Evolutionary conservation across 2,888 invertebrate species (phyloP), one percentile per base, ranked within the genome.

Genomic region (Pantelozetes paolii): DNA sequence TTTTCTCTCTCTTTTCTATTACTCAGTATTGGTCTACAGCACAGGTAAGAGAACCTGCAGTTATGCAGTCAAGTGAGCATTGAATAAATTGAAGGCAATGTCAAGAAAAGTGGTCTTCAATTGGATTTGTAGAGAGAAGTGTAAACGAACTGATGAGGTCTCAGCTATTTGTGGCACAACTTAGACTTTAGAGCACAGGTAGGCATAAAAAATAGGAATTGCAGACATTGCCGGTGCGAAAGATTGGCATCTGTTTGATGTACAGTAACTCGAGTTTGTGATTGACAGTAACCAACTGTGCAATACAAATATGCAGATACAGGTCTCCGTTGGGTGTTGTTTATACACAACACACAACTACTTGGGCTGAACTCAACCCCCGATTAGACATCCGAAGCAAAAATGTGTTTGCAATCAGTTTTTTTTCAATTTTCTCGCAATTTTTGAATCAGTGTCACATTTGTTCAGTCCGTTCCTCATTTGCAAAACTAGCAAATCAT

Each of bases 281-380:
- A 57, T 57, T 57, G 57, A 57, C 57, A 28, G 23, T 26, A 57
- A 20, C 26, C 20, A 20, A 23, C 57, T 57, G 26, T 57, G 57
- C 57, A n/a, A 57, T 23, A 57, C 57, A 57, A 57, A 57, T 57
- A 57, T 57, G 57, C 26, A 57, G 23, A 57, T 57, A 18, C 23
- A 57, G 26, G 18, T 6, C 57, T 2, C 57, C 2, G 26, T 26
- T 23, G 57, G 57, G 13, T n/a, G 26, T 57, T 57, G 26, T 57
- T 57, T 57, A 57, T 57, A 36, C 36, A 36, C 36, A 36, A 36
- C 36, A 36, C 36, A 36, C 36, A 36, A 36, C 36, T 36, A 36
- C 36, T 36, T 36, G 36, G 36, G 36, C 36, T 36, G 36, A 36
- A 9, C 50, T 9, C 50, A 20, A 3, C 26, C 20, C 23, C 20